Evolutionary conservation across 2,888 invertebrate genomes (phyloP).

Genomic region (Piscicola geometra): DNA sequence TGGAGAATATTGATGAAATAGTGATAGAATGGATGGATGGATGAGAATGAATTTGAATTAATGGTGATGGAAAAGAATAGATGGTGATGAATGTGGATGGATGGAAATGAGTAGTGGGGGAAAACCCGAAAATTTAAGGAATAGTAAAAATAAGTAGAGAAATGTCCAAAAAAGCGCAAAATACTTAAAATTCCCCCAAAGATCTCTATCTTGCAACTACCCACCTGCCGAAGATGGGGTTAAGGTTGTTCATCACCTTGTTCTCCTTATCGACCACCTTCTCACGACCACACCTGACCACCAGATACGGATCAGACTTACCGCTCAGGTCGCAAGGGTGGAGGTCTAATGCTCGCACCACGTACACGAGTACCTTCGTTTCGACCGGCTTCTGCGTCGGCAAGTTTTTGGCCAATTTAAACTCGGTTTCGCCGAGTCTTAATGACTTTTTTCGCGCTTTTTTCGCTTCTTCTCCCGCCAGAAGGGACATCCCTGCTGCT

Average conservation of each 20-base stretch:
- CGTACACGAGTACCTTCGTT: conserved; percentile 43
- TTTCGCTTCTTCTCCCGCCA: not conserved
- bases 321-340: conserved; percentile 45
- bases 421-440: conserved; percentile 23
- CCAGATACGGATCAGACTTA: conserved; percentile 45
- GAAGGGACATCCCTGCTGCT: not conserved
- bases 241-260: conserved; percentile 41
- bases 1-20: too few species aligned
- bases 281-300: conserved; percentile 41
- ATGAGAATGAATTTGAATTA: too few species aligned
- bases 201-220: too few species aligned
- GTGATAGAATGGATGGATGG: too few species aligned
- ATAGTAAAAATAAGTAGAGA: too few species aligned
- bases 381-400: conserved; percentile 39
- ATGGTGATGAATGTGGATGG: too few species aligned
- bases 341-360: conserved; percentile 42
- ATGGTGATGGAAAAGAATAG: too few species aligned
- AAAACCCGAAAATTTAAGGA: too few species aligned
- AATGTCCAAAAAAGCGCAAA: too few species aligned
- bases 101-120: too few species aligned
- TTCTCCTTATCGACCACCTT: conserved; percentile 44
- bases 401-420: conserved; percentile 38
- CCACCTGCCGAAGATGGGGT: conserved; percentile 46
- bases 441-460: not conserved
- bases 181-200: too few species aligned